Base-by-base conservation (phyloP, 2,797 vertebrate species). In the Harpagifer antarcticus region DNA sequence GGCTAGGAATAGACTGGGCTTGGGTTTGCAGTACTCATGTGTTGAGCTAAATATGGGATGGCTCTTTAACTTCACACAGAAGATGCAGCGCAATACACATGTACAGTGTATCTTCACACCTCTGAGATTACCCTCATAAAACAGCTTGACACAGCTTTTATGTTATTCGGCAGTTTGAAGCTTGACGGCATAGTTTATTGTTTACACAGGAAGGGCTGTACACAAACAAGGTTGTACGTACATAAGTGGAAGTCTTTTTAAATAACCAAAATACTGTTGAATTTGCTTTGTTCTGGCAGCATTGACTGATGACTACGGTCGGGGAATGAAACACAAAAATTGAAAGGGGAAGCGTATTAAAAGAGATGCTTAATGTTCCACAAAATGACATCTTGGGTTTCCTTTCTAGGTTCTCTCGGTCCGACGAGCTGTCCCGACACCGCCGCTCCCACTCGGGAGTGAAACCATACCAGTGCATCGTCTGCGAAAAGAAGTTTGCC, bases 401-500 rank as follows among this genome's bases (percentile, higher is more conserved):
- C 3, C 11, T 66, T 56, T 19, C 2, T 93, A 98, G 97, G 94
- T 99, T 99, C 88, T 99, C 97, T 9, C 93, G 97, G 74, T 99
- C 97, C 0, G 97, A 99, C 0, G 97, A 99, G 88, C 93, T 99
- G 56, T 99, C 97, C 60, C 94, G 97, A 77, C 97, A 99, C 90
- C 92, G 97, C 37, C 96, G 97, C 56, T 99, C 97, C 15, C 97
- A 99, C 90, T 99, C 97, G 0, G 97, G 97, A 50, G 96, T 99
- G 86, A 99, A 99, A 86, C 97, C 97, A 0, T 99, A 99, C 89
- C 97, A 97, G 91, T 99, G 97, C 73, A 96, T 96, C 0, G 95
- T 97, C 72, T 99, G 97, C 0, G 97, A 98, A 92, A 99, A 99
- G 94, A 98, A 97, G 93, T 99, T 99, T 76, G 97, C 97, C 40